phyloP scores from a whole-genome alignment of 1,140 invertebrate species.

The Drosophila kurseongensis region DNA sequence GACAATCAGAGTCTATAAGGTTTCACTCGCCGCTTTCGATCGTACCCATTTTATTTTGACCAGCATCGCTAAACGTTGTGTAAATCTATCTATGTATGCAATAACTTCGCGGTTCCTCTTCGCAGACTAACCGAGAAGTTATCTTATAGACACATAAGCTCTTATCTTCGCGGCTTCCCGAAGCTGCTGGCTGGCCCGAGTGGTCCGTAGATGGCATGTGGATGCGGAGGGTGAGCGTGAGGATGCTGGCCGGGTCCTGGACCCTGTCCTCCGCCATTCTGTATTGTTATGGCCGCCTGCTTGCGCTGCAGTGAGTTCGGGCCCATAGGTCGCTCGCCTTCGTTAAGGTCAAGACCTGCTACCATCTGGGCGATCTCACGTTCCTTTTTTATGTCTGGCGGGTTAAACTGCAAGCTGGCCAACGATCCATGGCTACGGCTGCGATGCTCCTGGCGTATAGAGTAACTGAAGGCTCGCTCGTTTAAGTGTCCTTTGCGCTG shows the following conservation, averaged over 20 bases:
- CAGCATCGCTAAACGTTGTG: constrained; percentile 76
- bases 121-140: background rate
- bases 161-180: constrained; percentile 81
- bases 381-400: constrained; percentile 93
- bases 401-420: constrained; percentile 93
- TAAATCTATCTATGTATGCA: constrained; percentile 24
- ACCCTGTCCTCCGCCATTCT: constrained; percentile 46
- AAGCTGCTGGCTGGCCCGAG: constrained; percentile 72
- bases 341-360: constrained; percentile 92
- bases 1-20: constrained; percentile 3
- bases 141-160: background rate
- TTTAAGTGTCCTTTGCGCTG: constrained; percentile 96
- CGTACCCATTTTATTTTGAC: constrained; percentile 67
- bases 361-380: constrained; percentile 96
- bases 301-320: constrained; percentile 74
- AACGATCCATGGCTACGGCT: constrained; percentile 95
- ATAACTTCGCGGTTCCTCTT: background rate
- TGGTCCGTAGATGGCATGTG: constrained; percentile 73
- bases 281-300: constrained; percentile 48
- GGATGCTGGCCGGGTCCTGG: constrained; percentile 21
- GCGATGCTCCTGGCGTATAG: constrained; percentile 95
- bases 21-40: constrained; percentile 14
- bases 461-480: constrained; percentile 96
- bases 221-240: constrained; percentile 39
- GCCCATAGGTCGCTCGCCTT: constrained; percentile 81